Percentiles rank a stretch among this genome's conserved stretches.
phyloP scores from a whole-genome alignment of 2,888 invertebrate species.

The Nomada flava region DNA sequence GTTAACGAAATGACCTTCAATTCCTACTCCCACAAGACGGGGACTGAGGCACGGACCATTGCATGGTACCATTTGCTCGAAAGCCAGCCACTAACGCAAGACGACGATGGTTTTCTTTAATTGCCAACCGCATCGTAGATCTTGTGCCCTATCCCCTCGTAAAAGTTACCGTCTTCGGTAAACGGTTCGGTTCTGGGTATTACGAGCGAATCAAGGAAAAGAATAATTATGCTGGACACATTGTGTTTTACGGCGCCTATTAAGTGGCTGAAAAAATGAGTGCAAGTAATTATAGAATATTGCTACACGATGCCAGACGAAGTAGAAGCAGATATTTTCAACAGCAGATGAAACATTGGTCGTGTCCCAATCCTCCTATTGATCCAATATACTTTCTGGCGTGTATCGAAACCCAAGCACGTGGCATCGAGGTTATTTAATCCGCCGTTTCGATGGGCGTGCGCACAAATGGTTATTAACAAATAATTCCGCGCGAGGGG shows the following conservation, averaged over 20 bases:
- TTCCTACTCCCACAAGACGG: slow-evolving; percentile 42
- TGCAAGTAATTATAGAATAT: background rate
- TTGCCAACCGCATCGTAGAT: slow-evolving; percentile 72
- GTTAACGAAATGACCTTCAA: slow-evolving; percentile 66
- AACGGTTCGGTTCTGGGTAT: slow-evolving; percentile 27
- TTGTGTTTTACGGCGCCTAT: background rate
- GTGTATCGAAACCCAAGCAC: slow-evolving; percentile 49
- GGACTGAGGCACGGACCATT: slow-evolving; percentile 60
- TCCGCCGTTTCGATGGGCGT: slow-evolving; percentile 50
- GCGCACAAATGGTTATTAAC: slow-evolving; percentile 64
- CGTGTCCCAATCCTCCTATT: slow-evolving; percentile 20
- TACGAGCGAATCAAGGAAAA: background rate
- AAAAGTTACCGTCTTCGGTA: slow-evolving; percentile 67
- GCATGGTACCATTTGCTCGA: slow-evolving; percentile 58
- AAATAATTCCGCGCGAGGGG: slow-evolving; percentile 56
- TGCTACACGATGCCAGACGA: background rate
- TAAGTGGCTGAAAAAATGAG: no score
- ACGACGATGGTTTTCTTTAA: slow-evolving; percentile 77
- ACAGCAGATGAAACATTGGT: slow-evolving; percentile 38
- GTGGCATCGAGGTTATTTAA: slow-evolving; percentile 63
- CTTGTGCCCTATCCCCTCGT: slow-evolving; percentile 64
- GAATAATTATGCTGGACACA: background rate
- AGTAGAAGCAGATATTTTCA: slow-evolving; percentile 25
- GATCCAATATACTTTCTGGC: slow-evolving; percentile 46
- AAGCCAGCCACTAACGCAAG: slow-evolving; percentile 57